These are phyloP conservation scores for Nasonovia ribisnigri DNA, from an alignment of 2,888 invertebrate species.

Conservation along the genomic window DNA sequence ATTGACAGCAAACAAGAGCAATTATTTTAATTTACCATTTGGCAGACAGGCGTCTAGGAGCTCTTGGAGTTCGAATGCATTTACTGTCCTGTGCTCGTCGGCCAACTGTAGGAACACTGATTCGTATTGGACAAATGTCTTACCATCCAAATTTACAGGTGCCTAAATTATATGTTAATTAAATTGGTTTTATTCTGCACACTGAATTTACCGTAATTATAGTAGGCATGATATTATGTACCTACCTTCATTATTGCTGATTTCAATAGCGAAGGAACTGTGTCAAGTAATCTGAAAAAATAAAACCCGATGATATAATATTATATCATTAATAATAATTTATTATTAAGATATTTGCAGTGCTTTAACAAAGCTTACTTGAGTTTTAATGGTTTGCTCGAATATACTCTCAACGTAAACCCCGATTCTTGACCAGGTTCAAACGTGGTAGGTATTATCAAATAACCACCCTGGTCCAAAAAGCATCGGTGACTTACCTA, in stretches of 20 bases:
- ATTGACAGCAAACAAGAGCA: background rate
- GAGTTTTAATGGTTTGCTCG: slow-evolving; percentile 82
- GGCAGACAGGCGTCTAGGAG: slow-evolving; percentile 90
- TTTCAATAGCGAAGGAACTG: slow-evolving; percentile 78
- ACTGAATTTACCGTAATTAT: too few relatives aligned
- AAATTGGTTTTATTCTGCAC: background rate
- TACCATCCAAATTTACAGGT: slow-evolving; percentile 78
- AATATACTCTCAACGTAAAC: slow-evolving; percentile 86
- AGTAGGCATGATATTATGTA: background rate
- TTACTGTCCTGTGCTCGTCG: slow-evolving; percentile 90
- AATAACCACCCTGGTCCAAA: slow-evolving; percentile 84
- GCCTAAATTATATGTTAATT: slow-evolving; percentile 71
- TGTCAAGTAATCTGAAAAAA: slow-evolving; percentile 73
- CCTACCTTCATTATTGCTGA: slow-evolving; percentile 80
- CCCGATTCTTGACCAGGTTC: slow-evolving; percentile 91
- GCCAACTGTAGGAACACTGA: slow-evolving; percentile 90
- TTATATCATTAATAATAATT: background rate
- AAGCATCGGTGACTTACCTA: slow-evolving; percentile 80
- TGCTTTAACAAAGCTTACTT: slow-evolving; percentile 73
- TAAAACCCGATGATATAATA: background rate
- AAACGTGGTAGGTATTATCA: slow-evolving; percentile 90
- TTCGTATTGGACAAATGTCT: slow-evolving; percentile 87
- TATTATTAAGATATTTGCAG: background rate
- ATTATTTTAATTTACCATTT: slow-evolving; percentile 74
- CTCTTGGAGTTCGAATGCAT: slow-evolving; percentile 92